Percentiles rank a stretch among this genome's conserved stretches.
These are phyloP conservation scores for Alloplasta piceator DNA, from an alignment of 2,888 invertebrate genomes.

Conservation along the genomic window DNA sequence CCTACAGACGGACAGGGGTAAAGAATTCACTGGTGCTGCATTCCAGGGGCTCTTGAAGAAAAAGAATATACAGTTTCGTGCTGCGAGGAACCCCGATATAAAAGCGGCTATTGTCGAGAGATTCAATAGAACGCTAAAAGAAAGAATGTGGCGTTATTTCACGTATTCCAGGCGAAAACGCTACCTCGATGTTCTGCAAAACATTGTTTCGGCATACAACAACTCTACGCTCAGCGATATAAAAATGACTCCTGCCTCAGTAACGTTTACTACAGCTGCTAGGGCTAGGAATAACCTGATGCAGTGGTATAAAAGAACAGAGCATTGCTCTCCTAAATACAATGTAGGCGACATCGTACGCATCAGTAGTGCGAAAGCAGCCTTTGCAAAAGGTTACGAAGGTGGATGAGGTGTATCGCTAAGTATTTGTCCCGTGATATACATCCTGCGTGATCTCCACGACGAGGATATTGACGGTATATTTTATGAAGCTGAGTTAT, in stretches of 20 bases:
- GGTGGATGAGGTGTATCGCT: neutral
- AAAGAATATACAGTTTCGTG: too few species aligned
- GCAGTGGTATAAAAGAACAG: too few species aligned
- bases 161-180: neutral
- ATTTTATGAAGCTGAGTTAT: neutral
- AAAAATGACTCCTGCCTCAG: neutral
- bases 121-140: too few species aligned
- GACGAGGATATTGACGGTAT: neutral
- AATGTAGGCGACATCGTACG: too few species aligned
- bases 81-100: too few species aligned
- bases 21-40: too few species aligned
- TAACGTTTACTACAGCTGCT: neutral
- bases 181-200: neutral
- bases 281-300: neutral
- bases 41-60: too few species aligned
- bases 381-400: neutral
- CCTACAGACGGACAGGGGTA: too few species aligned
- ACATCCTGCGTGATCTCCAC: conserved; percentile 3
- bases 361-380: too few species aligned
- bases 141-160: too few species aligned
- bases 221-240: neutral
- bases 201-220: neutral
- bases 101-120: too few species aligned
- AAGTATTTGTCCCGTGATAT: neutral
- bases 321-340: too few species aligned